These are phyloP conservation scores for Passerina amoena DNA, from an alignment of 2,113 vertebrate species.

Conservation along the genomic window DNA sequence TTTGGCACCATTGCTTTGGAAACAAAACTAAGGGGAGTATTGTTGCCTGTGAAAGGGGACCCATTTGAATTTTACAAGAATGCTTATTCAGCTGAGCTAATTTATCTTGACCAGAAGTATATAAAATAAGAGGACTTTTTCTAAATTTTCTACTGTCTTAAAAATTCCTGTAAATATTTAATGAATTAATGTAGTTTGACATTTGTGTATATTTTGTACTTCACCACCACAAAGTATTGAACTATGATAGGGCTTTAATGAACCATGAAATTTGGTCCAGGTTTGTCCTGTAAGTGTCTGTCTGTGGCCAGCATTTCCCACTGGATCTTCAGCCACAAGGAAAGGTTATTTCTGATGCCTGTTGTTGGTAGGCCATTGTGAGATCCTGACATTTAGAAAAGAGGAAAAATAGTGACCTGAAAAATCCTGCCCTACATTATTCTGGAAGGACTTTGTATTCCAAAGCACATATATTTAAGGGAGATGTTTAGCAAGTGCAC, in stretches of 20 bases:
- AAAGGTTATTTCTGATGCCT: background rate
- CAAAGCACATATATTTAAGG: background rate
- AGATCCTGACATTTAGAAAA: background rate
- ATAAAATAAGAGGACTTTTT: background rate
- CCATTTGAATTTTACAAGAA: background rate
- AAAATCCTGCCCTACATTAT: background rate
- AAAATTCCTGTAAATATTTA: background rate
- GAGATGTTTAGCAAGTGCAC: background rate
- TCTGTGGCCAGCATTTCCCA: background rate
- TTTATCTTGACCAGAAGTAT: background rate
- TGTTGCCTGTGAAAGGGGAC: background rate
- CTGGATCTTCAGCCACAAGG: background rate
- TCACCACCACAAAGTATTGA: background rate
- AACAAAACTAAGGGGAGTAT: background rate
- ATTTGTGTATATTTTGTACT: background rate
- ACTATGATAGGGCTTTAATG: background rate
- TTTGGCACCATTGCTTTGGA: background rate
- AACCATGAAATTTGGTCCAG: background rate
- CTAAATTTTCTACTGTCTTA: background rate
- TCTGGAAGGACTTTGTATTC: background rate
- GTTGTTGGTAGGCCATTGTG: background rate
- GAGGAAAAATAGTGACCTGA: background rate
- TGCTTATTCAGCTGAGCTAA: background rate
- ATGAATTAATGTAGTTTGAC: background rate
- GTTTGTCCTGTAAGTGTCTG: background rate